Evolutionary conservation across 2,113 vertebrate genomes (phyloP).

Genomic region (Cephalopholis sonnerati): DNA sequence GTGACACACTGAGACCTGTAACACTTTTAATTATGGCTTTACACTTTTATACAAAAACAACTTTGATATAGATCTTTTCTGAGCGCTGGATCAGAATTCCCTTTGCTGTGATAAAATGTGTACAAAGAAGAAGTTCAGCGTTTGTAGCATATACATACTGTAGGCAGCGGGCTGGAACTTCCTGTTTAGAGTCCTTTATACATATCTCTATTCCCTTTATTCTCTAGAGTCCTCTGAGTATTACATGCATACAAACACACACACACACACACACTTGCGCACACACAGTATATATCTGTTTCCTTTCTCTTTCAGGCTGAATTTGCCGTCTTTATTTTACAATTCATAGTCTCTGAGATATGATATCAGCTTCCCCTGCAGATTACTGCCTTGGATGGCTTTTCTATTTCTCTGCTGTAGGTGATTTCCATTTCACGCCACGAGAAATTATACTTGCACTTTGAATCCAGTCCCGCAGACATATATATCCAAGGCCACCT

Average conservation of each 20-base stretch:
- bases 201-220: conserved; percentile 25
- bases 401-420: conserved; percentile 12
- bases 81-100: conserved; percentile 20
- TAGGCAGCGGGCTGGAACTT: conserved; percentile 27
- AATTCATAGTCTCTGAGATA: conserved; percentile 49
- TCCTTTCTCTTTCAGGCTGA: conserved; percentile 23
- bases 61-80: conserved; percentile 32
- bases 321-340: conserved; percentile 38
- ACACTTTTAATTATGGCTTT: conserved; percentile 72
- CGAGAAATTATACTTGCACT: conserved; percentile 21
- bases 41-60: conserved; percentile 58
- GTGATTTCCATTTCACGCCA: conserved; percentile 37
- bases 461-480: conserved; percentile 1
- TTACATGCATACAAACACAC: not conserved
- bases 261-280: not conserved
- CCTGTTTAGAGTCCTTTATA: conserved; percentile 46
- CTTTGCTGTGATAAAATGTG: conserved; percentile 33
- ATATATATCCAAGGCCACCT: conserved; percentile 15
- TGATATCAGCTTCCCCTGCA: conserved; percentile 36
- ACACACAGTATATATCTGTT: conserved; percentile 7
- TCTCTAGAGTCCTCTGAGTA: conserved; percentile 27
- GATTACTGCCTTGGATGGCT: conserved; percentile 23
- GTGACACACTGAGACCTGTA: conserved; percentile 28
- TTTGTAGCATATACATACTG: conserved; percentile 7
- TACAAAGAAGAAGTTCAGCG: conserved; percentile 15